Evolutionary conservation across 2,797 vertebrate species (phyloP).

Genomic region (Centroberyx gerrardi): DNA sequence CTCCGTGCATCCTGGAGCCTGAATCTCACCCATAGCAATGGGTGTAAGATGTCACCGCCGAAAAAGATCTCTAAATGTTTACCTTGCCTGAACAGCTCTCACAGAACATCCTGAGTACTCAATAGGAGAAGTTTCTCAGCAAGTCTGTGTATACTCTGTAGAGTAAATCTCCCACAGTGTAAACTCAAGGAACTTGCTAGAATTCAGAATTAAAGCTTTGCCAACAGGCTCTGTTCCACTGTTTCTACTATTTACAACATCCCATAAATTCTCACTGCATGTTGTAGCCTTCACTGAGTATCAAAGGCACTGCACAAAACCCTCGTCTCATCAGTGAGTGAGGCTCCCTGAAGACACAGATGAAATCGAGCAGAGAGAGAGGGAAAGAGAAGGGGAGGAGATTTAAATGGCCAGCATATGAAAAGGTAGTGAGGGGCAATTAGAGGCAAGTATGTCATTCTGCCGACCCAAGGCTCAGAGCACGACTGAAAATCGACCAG

Average conservation of each 20-base stretch:
- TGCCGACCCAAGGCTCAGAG: slow-evolving; percentile 66
- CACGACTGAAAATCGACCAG: slow-evolving; percentile 45
- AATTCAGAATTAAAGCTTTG: slow-evolving; percentile 52
- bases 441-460: slow-evolving; percentile 79
- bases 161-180: slow-evolving; percentile 68
- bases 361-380: slow-evolving; percentile 55
- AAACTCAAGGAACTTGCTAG: slow-evolving; percentile 30
- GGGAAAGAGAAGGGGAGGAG: slow-evolving; percentile 82
- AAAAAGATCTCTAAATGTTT: slow-evolving; percentile 66
- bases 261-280: slow-evolving; percentile 44
- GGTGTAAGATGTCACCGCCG: slow-evolving; percentile 44
- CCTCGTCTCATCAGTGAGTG: slow-evolving; percentile 29
- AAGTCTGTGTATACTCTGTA: slow-evolving; percentile 26
- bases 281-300: slow-evolving; percentile 13
- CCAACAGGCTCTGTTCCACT: slow-evolving; percentile 8
- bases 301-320: not conserved
- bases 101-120: slow-evolving; percentile 40
- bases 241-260: slow-evolving; percentile 44
- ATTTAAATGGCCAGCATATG: slow-evolving; percentile 79
- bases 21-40: slow-evolving; percentile 31
- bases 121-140: slow-evolving; percentile 39
- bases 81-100: slow-evolving; percentile 53
- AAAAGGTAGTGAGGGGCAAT: slow-evolving; percentile 83
- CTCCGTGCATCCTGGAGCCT: slow-evolving; percentile 49
- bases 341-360: slow-evolving; percentile 36